These are phyloP conservation scores for Orius insidiosus DNA, from an alignment of 1,140 invertebrate species.

Conservation along the genomic window DNA sequence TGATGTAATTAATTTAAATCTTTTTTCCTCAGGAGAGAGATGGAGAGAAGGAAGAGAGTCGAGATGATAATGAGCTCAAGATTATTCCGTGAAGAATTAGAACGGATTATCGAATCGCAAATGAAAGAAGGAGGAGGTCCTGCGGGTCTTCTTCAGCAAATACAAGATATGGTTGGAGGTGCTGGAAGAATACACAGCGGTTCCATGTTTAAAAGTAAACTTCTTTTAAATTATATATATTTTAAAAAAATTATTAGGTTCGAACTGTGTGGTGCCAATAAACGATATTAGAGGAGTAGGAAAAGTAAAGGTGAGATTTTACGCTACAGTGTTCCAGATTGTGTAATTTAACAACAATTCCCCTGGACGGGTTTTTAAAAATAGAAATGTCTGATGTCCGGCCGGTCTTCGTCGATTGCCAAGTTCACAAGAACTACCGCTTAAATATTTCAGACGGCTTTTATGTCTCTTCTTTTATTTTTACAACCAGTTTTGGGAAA, in stretches of 20 bases:
- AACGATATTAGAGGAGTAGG: conserved; percentile 95
- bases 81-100: conserved; percentile 90
- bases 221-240: neutral
- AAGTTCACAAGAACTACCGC: too few relatives aligned
- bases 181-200: conserved; percentile 5
- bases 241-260: conserved; percentile 32
- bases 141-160: conserved; percentile 75
- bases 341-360: too few relatives aligned
- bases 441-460: too few relatives aligned
- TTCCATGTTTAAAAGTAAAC: conserved; percentile 10
- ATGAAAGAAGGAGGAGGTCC: conserved; percentile 64
- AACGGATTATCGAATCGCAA: conserved; percentile 87
- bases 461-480: too few relatives aligned
- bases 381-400: too few relatives aligned
- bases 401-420: too few relatives aligned
- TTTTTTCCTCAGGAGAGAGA: conserved; percentile 53
- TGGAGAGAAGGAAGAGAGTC: conserved; percentile 90
- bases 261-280: conserved; percentile 81
- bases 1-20: conserved; percentile 16
- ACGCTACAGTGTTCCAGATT: too few relatives aligned
- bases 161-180: conserved; percentile 77
- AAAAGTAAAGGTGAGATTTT: conserved; percentile 93
- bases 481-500: too few relatives aligned
- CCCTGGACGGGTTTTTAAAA: too few relatives aligned
- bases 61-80: conserved; percentile 91